phyloP scores from a whole-genome alignment of 1,140 invertebrate species.

The Venturia canescens region DNA sequence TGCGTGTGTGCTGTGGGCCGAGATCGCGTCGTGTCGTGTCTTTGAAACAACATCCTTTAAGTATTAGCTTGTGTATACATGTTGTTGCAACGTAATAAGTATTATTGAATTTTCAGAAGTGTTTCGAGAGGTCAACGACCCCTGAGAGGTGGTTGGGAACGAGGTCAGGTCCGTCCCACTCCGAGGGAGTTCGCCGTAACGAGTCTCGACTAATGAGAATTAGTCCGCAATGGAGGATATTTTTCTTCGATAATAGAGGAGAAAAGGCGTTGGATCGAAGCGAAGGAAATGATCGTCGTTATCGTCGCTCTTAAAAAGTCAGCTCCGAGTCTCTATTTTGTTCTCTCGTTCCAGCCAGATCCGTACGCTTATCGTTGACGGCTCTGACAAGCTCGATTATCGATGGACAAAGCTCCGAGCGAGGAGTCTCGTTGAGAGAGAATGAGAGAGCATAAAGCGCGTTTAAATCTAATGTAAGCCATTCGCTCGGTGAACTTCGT shows the following conservation, averaged over 20 bases:
- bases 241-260: neutral
- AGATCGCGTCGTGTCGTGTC: neutral
- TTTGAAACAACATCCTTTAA: neutral
- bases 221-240: neutral
- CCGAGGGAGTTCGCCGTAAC: too few species aligned
- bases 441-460: constrained; percentile 38
- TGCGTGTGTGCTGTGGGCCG: neutral
- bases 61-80: neutral
- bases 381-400: constrained; percentile 39
- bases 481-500: constrained; percentile 18
- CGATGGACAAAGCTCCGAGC: constrained; percentile 35
- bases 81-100: neutral
- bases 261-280: neutral
- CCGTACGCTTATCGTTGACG: constrained; percentile 38
- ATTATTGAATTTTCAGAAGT: too few species aligned
- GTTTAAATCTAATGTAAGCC: constrained; percentile 41
- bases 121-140: too few species aligned
- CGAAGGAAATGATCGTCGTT: neutral
- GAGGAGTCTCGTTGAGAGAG: constrained; percentile 40
- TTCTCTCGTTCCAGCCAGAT: neutral
- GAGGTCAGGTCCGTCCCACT: too few species aligned
- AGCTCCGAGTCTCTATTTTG: too few species aligned
- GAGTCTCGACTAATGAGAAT: neutral
- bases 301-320: neutral
- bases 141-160: too few species aligned